phyloP scores from a whole-genome alignment of 2,797 vertebrate species.

The Myripristis jacobus region DNA sequence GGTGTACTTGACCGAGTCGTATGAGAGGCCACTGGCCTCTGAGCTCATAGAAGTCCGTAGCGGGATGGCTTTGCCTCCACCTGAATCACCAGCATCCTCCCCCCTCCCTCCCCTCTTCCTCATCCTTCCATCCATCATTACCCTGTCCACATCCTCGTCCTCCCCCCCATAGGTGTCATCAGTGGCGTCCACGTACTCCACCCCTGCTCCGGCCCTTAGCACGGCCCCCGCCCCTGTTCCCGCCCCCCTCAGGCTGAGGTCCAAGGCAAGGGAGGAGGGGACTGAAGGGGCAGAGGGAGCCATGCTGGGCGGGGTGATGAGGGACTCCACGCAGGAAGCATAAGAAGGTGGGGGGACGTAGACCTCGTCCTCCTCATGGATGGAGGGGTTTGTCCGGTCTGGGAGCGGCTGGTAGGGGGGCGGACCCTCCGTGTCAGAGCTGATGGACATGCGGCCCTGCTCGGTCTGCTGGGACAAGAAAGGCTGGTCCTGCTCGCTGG shows the following conservation, averaged over 20 bases:
- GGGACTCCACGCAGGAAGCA: conserved; percentile 81
- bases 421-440: conserved; percentile 93
- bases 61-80: conserved; percentile 34
- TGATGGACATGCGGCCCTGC: conserved; percentile 94
- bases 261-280: conserved; percentile 60
- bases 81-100: conserved; percentile 15
- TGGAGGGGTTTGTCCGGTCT: conserved; percentile 90
- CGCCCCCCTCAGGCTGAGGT: conserved; percentile 71
- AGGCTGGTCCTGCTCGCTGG: conserved; percentile 79
- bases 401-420: conserved; percentile 86
- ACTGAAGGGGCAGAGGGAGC: conserved; percentile 36
- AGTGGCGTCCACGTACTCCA: conserved; percentile 75
- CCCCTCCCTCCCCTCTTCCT: conserved; percentile 57
- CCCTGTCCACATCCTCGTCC: conserved; percentile 77
- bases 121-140: conserved; percentile 65
- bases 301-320: conserved; percentile 72
- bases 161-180: conserved; percentile 77
- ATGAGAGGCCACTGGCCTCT: conserved; percentile 94
- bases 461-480: conserved; percentile 88
- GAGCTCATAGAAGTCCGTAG: conserved; percentile 90
- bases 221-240: conserved; percentile 57
- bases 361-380: conserved; percentile 89
- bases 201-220: conserved; percentile 70
- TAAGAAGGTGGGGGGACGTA: conserved; percentile 80
- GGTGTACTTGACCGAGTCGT: conserved; percentile 98